phyloP scores from a whole-genome alignment of 1,140 invertebrate genomes.

The Aphelinus certus region DNA sequence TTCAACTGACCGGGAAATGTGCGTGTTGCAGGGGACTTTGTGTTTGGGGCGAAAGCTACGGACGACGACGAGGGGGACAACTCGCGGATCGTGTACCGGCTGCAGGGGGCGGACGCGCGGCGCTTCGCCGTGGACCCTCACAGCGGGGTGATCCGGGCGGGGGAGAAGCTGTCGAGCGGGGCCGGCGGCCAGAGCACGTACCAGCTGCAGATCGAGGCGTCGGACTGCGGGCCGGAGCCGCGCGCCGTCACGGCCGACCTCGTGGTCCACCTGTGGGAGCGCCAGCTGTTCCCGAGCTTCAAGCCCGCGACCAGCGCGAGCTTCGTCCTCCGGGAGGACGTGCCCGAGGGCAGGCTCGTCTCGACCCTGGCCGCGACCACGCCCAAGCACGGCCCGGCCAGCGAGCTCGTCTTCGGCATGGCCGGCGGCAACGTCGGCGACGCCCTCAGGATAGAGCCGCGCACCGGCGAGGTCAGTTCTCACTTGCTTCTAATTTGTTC shows the following conservation, averaged over 20 bases:
- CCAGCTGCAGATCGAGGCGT: constrained; percentile 78
- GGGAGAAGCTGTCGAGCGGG: constrained; percentile 65
- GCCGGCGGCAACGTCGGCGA: constrained; percentile 91
- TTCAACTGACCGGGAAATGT: no score
- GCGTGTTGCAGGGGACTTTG: constrained; percentile 73
- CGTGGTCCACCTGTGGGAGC: constrained; percentile 76
- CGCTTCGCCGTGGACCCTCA: constrained; percentile 80
- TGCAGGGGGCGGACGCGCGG: constrained; percentile 80
- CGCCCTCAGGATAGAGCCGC: constrained; percentile 81
- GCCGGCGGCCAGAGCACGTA: constrained; percentile 69
- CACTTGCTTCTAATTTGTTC: no score
- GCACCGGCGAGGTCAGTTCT: constrained; percentile 77
- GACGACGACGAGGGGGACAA: constrained; percentile 85
- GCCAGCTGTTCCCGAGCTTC: constrained; percentile 80
- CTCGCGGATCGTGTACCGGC: constrained; percentile 79
- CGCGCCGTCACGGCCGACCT: constrained; percentile 75
- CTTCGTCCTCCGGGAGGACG: constrained; percentile 84
- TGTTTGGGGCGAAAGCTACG: constrained; percentile 85
- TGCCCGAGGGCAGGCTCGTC: constrained; percentile 76
- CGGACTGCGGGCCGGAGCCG: constrained; percentile 72
- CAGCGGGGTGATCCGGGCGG: constrained; percentile 85
- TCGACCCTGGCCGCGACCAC: constrained; percentile 77
- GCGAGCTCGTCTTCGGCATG: constrained; percentile 81
- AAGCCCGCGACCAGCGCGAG: constrained; percentile 72
- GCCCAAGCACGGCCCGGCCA: constrained; percentile 76